Evolutionary conservation across 2,888 invertebrate genomes (phyloP), one percentile per base, ranked within the genome.

Genomic region (Meiosimyza decipiens): DNA sequence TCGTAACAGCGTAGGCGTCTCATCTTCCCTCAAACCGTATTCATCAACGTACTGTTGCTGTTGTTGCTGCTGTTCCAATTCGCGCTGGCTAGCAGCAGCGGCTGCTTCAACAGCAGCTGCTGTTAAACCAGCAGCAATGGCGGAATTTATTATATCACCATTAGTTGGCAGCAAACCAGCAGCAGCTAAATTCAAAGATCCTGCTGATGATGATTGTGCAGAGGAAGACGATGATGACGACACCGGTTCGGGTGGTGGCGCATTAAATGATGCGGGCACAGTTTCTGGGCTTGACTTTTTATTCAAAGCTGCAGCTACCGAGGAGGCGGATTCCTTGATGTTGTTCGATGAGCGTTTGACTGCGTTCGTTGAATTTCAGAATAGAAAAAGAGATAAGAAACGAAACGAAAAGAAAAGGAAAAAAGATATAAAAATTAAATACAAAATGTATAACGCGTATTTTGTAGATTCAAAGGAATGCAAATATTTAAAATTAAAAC

Each of bases 251-350:
- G 40, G 78, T 3, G 84, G 81, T 47, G 81, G 77, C 54, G 83
- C 80, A 72, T 83, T 83, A 40, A 82, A 84, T 57, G 84, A 80
- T 60, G 84, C 79, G 22, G 84, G 84, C 59, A 84, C 83, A 76
- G 84, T 82, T 83, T 84, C 84, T 73, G 84, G 84, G 71, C 84
- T 84, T 47, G 84, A 84, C 78, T 84, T 84, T 73, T 85, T 84
- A 67, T 84, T 79, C 50, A 77, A 64, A 71, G 75, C 65, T 40
- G 77, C 78, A 4, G 75, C 75, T 13, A 76, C 74, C 18, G 75
- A 66, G 15, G 74, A 50, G 33, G 40, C 70, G 12, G 71, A 63
- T n/a, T 69, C 74, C 62, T 72, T 71, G 6, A 69, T 68, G 76
- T 77, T 71, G 47, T 74, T 76, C 60, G 77, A 77, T n/a, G 83